Evolutionary conservation across 2,888 invertebrate genomes (phyloP), one percentile per base, ranked within the genome.

Genomic region (Clostera curtula): DNA sequence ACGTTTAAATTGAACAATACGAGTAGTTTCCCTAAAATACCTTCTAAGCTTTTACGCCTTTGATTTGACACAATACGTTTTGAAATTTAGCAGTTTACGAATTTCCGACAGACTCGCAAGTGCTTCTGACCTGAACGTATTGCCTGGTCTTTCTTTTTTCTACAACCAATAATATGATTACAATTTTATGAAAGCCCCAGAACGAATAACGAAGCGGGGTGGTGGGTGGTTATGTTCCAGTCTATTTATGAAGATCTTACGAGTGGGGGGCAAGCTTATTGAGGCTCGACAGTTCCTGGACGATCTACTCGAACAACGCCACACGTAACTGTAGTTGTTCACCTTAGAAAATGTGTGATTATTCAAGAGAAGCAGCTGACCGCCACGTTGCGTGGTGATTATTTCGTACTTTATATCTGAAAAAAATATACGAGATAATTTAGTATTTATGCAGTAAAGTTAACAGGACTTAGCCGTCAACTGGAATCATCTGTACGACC

Each of bases 251-350:
- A 20, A 15, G 3, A 37, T 7, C 3, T 13, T 5, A 16, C 7
- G 11, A 3, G 9, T 12, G n/a, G 9, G 6, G 10, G 7, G 23
- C 5, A 39, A 28, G 4, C 19, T 25, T 4, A 46, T 3, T 29
- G 23, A 35, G 1, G 45, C 45, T 4, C 15, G 15, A 17, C 43
- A 54, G 5, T 31, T 29, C 9, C 20, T 35, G 0, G 53, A 43
- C 1, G 19, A 8, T 11, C 39, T 29, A 13, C 31, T 39, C 0
- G 46, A 49, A 34, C 49, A 49, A n/a, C 20, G 19, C 48, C 48
- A 49, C 2, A 33, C 8, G 5, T 36, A 23, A 0, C 40, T 34
- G 0, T 3, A 2, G 8, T 11, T 46, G 12, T 34, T 37, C 3
- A 24, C 12, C 29, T 30, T 39, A 10, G 43, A 49, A n/a, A 40